Conservation (phyloP, 2,113 vertebrate species). For the Phrynocephalus versicolor region DNA sequence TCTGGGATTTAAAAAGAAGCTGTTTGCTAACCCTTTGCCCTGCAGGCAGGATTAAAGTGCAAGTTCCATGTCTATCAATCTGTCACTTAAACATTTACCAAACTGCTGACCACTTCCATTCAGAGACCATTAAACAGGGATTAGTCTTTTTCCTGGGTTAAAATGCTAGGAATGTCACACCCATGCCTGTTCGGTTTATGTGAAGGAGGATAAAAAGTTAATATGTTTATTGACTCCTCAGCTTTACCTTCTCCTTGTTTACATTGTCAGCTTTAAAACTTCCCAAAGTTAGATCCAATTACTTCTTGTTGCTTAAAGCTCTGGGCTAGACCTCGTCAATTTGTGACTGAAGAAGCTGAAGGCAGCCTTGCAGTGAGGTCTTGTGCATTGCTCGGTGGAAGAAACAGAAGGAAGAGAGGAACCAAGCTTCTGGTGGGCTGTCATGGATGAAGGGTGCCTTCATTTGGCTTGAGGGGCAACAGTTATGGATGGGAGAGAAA, state of each 20-base stretch:
- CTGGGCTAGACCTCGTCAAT: slow-evolving; percentile 16
- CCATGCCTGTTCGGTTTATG: slow-evolving; percentile 56
- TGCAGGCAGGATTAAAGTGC: slow-evolving; percentile 73
- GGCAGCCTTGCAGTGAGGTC: background rate
- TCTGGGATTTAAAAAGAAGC: slow-evolving; percentile 64
- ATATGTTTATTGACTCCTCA: slow-evolving; percentile 62
- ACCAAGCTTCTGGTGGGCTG: background rate
- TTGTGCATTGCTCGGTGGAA: background rate
- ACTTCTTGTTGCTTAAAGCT: slow-evolving; percentile 11
- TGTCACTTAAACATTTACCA: slow-evolving; percentile 77
- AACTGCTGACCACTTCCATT: slow-evolving; percentile 76
- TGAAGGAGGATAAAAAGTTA: slow-evolving; percentile 56
- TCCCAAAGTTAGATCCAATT: slow-evolving; percentile 48
- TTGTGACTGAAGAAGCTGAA: slow-evolving; percentile 5
- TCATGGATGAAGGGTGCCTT: background rate
- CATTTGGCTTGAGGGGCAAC: background rate
- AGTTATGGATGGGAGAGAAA: background rate
- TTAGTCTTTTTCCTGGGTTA: slow-evolving; percentile 72
- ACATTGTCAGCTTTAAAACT: slow-evolving; percentile 40
- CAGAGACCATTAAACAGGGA: slow-evolving; percentile 76
- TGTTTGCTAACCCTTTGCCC: slow-evolving; percentile 67
- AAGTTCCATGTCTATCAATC: slow-evolving; percentile 70
- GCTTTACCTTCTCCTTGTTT: slow-evolving; percentile 18
- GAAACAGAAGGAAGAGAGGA: background rate
- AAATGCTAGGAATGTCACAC: slow-evolving; percentile 74